These are phyloP conservation scores for Microcebus jonahi DNA, from an alignment of 2,113 vertebrate genomes.

Conservation along the genomic window DNA sequence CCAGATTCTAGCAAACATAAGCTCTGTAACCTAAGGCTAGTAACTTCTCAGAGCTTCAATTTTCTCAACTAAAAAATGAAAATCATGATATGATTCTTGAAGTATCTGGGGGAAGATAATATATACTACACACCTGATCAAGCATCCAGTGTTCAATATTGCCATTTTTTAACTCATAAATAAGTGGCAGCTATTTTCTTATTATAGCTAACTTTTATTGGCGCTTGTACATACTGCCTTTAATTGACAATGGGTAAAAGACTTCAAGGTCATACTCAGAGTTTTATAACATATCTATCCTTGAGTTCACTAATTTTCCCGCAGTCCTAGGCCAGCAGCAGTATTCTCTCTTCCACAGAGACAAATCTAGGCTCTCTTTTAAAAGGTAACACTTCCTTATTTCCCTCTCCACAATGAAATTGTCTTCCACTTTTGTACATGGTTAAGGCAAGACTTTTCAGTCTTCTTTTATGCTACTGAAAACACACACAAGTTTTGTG, in stretches of 20 bases:
- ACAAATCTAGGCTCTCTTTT: not conserved
- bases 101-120: not conserved
- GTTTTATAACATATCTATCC: not conserved
- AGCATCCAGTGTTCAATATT: too few species aligned
- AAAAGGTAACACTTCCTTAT: not conserved
- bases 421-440: not conserved
- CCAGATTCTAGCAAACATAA: not conserved
- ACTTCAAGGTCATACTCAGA: not conserved
- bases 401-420: not conserved
- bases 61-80: not conserved
- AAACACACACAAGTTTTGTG: not conserved
- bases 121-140: not conserved
- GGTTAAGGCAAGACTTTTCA: not conserved
- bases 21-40: not conserved
- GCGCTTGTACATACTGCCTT: not conserved
- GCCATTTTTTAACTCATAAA: not conserved
- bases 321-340: not conserved
- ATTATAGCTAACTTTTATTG: not conserved
- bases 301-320: not conserved
- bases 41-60: not conserved
- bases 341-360: not conserved
- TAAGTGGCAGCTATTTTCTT: not conserved
- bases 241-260: not conserved
- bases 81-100: not conserved
- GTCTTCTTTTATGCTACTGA: not conserved